Evolutionary conservation across 2,888 invertebrate species (phyloP).

Genomic region (Heliconius cydno): DNA sequence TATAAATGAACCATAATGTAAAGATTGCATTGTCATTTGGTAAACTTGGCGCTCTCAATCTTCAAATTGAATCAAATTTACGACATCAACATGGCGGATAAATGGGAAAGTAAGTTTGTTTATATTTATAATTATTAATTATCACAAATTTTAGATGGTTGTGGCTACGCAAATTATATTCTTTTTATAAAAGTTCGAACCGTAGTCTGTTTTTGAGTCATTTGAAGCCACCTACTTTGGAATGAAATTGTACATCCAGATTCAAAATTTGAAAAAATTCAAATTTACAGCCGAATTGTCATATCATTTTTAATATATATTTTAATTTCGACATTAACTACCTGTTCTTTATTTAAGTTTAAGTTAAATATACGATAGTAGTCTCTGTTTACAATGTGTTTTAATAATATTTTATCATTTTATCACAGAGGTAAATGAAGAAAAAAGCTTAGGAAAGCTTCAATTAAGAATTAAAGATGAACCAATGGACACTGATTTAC

Average conservation of each 20-base stretch:
- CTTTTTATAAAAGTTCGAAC: slow-evolving; percentile 45
- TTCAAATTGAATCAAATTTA: slow-evolving; percentile 72
- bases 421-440: slow-evolving; percentile 66
- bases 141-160: slow-evolving; percentile 23
- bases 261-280: slow-evolving; percentile 84
- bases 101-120: slow-evolving; percentile 89
- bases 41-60: slow-evolving; percentile 74
- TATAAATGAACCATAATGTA: slow-evolving; percentile 39
- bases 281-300: slow-evolving; percentile 76
- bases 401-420: slow-evolving; percentile 48
- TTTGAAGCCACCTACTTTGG: slow-evolving; percentile 50
- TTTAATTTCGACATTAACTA: slow-evolving; percentile 40
- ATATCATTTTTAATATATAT: slow-evolving; percentile 49
- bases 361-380: slow-evolving; percentile 14
- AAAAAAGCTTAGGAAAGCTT: slow-evolving; percentile 60
- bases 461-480: slow-evolving; percentile 81
- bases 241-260: slow-evolving; percentile 54
- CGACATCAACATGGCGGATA: slow-evolving; percentile 91
- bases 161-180: slow-evolving; percentile 34
- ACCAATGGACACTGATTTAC: slow-evolving; percentile 85
- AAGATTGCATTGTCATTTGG: slow-evolving; percentile 45
- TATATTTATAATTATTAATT: slow-evolving; percentile 59
- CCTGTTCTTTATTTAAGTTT: slow-evolving; percentile 42
- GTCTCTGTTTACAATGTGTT: neutral
- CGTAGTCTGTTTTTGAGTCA: slow-evolving; percentile 44